Conservation (phyloP, 2,113 vertebrate genomes). For the Gallinago jamesoni region DNA sequence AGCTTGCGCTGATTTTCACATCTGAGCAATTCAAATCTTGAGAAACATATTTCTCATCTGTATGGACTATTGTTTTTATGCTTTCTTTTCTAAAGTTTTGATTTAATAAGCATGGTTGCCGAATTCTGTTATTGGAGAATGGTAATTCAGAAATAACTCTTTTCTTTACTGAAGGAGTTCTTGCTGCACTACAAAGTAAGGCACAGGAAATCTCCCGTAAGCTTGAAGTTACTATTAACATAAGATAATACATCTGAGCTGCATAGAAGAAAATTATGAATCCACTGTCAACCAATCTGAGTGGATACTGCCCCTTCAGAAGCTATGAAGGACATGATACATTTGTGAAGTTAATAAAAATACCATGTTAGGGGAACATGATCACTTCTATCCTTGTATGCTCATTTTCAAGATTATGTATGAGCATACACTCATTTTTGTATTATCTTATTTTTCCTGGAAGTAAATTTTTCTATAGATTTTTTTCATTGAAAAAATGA, state of each 20-base stretch:
- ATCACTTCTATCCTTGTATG: not conserved
- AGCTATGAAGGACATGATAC: not conserved
- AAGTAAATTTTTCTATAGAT: not conserved
- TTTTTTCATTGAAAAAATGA: not conserved
- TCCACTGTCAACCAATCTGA: not conserved
- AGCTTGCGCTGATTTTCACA: constrained; percentile 31
- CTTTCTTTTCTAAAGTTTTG: constrained; percentile 50
- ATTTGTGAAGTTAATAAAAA: not conserved
- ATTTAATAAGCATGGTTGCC: constrained; percentile 51
- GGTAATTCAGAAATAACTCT: constrained; percentile 37
- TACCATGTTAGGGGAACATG: not conserved
- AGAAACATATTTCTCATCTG: constrained; percentile 42
- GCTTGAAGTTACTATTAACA: not conserved
- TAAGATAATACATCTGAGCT: not conserved
- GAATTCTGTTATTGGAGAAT: constrained; percentile 27
- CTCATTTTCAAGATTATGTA: not conserved
- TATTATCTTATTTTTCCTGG: not conserved
- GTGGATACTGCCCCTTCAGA: not conserved
- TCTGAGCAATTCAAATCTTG: constrained; percentile 31
- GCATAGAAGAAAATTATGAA: not conserved
- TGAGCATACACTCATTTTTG: not conserved
- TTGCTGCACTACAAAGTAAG: not conserved
- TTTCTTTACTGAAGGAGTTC: not conserved
- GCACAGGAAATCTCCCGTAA: not conserved
- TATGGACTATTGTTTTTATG: constrained; percentile 44